Percentiles rank a stretch among this genome's conserved stretches.
phyloP scores from a whole-genome alignment of 2,888 invertebrate genomes.

The Noctua pronuba region DNA sequence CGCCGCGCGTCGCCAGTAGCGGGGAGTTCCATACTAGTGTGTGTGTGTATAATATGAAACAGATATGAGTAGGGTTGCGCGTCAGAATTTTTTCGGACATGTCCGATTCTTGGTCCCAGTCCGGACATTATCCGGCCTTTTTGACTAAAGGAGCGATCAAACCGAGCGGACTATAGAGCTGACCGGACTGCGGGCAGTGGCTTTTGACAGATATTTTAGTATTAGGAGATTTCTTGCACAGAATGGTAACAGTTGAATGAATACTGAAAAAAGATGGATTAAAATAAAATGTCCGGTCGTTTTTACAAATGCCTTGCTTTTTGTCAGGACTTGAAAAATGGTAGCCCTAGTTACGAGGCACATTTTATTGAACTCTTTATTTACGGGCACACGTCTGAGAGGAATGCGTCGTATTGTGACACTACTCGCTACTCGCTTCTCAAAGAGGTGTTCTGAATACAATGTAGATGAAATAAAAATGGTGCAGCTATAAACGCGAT shows the following conservation, averaged over 20 bases:
- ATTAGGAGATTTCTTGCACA: neutral
- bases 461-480: neutral
- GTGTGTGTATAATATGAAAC: neutral
- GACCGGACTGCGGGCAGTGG: neutral
- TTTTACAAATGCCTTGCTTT: neutral
- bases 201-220: neutral
- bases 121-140: neutral
- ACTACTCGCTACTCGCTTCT: neutral
- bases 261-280: neutral
- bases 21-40: neutral
- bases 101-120: neutral
- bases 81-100: neutral
- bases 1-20: neutral
- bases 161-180: neutral
- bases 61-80: neutral
- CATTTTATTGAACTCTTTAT: constrained; percentile 28
- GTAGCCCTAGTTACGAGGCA: neutral
- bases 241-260: neutral
- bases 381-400: neutral
- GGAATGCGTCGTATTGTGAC: neutral
- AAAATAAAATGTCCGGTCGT: neutral
- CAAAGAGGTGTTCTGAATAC: constrained; percentile 1
- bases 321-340: no score
- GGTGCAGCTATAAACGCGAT: neutral
- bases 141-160: neutral